Evolutionary conservation across 2,888 invertebrate species (phyloP).

Genomic region (Cephus pulcher): DNA sequence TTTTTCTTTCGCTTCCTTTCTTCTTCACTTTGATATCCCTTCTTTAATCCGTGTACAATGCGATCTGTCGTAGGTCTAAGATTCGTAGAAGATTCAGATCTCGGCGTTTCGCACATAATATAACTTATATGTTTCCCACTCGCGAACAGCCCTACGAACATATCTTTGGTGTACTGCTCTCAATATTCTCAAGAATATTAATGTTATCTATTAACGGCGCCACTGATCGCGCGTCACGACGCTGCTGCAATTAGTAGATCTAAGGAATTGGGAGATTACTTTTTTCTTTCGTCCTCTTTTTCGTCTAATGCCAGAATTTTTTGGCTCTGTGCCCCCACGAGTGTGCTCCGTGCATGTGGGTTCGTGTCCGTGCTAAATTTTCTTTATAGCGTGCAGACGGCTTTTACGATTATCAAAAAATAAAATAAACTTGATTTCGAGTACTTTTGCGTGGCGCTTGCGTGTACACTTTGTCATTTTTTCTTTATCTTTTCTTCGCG

Average conservation of each 20-base stretch:
- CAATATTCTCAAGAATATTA: conserved; percentile 65
- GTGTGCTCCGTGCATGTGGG: not conserved
- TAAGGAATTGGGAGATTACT: conserved; percentile 24
- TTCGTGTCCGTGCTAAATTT: not conserved
- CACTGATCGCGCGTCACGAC: conserved; percentile 58
- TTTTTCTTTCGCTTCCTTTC: conserved; percentile 24
- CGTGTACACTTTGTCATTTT: too few species aligned
- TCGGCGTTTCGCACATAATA: conserved; percentile 31
- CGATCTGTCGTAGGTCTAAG: conserved; percentile 43
- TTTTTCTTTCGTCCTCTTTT: conserved; percentile 16
- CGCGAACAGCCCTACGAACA: conserved; percentile 51
- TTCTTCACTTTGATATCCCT: conserved; percentile 21
- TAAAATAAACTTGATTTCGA: too few species aligned
- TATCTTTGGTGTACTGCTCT: conserved; percentile 59
- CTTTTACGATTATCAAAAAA: not conserved
- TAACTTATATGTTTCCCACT: conserved; percentile 37
- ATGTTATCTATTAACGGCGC: conserved; percentile 61
- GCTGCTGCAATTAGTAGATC: conserved; percentile 55
- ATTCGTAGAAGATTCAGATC: conserved; percentile 39
- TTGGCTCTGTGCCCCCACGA: not conserved
- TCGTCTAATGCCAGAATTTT: not conserved
- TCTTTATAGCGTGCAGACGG: not conserved
- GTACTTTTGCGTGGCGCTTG: too few species aligned
- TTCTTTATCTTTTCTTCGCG: not conserved
- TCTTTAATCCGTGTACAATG: conserved; percentile 40